Evolutionary conservation across 2,888 invertebrate genomes (phyloP).

Genomic region (Limnephilus auricula): DNA sequence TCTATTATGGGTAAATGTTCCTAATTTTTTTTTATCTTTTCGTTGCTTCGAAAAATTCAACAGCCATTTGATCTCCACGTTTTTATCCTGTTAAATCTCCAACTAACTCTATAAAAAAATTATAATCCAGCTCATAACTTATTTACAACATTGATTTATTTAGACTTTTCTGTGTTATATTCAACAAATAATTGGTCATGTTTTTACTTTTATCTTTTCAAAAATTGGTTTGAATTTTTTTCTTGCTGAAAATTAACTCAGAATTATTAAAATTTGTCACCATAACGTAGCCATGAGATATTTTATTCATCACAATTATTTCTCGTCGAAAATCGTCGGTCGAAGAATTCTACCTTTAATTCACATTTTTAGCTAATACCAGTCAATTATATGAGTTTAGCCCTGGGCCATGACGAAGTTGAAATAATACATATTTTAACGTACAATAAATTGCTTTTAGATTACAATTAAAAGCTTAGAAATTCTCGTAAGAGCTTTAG

Average conservation of each 20-base stretch:
- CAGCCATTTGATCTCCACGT: neutral
- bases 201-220: neutral
- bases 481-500: conserved; percentile 1
- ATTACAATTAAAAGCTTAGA: neutral
- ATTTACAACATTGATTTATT: neutral
- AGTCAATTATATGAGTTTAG: neutral
- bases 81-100: neutral
- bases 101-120: neutral
- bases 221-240: neutral
- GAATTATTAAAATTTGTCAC: too few species aligned
- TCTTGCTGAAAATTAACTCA: neutral
- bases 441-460: neutral
- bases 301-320: neutral
- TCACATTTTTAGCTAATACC: neutral
- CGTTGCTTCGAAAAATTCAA: neutral
- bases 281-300: too few species aligned
- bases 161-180: neutral
- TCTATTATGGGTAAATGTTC: neutral
- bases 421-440: neutral
- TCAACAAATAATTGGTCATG: neutral
- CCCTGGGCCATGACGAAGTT: neutral
- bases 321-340: neutral
- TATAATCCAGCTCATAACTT: neutral
- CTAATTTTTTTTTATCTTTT: neutral
- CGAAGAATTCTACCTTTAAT: neutral